These are phyloP conservation scores for Myrmecobius fasciatus DNA, from an alignment of 2,113 vertebrate species.

Conservation along the genomic window DNA sequence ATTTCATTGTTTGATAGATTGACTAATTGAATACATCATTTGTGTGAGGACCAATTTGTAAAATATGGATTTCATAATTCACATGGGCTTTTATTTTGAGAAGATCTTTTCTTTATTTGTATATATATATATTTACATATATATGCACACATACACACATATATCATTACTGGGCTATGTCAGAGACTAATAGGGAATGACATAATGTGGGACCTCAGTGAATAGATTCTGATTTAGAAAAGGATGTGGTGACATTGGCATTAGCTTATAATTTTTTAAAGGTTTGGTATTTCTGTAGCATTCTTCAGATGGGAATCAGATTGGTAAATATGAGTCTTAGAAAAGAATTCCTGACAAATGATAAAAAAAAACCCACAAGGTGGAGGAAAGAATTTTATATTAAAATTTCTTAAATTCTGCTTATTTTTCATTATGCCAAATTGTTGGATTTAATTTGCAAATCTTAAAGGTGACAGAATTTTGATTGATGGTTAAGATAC, in stretches of 20 bases:
- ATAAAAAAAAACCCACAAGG: neutral
- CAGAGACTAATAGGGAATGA: neutral
- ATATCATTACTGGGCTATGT: neutral
- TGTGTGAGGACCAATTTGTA: neutral
- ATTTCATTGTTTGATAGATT: neutral
- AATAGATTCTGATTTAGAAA: neutral
- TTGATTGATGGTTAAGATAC: neutral
- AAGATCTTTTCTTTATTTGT: neutral
- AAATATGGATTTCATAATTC: neutral
- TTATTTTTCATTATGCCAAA: neutral
- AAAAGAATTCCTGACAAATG: neutral
- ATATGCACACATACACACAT: accelerated
- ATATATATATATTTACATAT: no score
- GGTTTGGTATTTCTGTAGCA: neutral
- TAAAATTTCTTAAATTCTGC: neutral
- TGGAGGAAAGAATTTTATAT: neutral
- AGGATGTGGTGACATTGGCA: neutral
- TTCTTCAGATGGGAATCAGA: neutral
- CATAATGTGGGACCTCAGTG: neutral
- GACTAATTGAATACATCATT: neutral
- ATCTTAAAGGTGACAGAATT: neutral
- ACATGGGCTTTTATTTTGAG: neutral
- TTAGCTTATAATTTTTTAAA: neutral
- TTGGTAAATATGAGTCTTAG: neutral
- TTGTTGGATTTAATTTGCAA: neutral